These are phyloP conservation scores for Castor canadensis DNA, from an alignment of 2,113 vertebrate genomes.

Conservation along the genomic window DNA sequence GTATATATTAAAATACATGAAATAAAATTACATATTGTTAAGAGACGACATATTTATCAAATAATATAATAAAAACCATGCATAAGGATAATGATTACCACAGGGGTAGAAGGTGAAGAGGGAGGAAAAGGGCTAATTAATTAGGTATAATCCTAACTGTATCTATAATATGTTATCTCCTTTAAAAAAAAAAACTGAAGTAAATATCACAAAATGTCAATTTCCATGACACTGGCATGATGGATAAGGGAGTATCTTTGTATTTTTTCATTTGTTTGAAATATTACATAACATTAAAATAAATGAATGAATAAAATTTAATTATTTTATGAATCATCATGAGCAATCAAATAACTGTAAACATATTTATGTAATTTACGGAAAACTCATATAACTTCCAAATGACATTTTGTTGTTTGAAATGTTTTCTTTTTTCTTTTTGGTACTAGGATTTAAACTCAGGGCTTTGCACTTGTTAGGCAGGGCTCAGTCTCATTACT, in stretches of 20 bases:
- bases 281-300: neutral
- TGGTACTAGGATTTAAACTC: no score
- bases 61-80: constrained; percentile 27
- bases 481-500: no score
- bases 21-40: neutral
- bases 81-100: neutral
- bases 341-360: neutral
- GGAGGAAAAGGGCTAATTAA: neutral
- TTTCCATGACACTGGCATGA: neutral
- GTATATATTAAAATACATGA: neutral
- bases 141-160: neutral
- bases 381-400: neutral
- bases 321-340: neutral
- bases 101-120: neutral
- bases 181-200: neutral
- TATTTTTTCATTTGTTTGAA: neutral
- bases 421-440: no score
- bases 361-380: neutral
- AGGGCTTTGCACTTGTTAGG: no score
- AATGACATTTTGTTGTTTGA: neutral
- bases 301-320: neutral
- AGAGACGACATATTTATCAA: neutral
- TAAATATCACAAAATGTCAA: neutral
- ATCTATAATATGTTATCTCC: neutral
- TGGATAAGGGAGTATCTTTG: neutral